phyloP scores from a whole-genome alignment of 1,140 invertebrate genomes.

The Aporrectodea caliginosa region DNA sequence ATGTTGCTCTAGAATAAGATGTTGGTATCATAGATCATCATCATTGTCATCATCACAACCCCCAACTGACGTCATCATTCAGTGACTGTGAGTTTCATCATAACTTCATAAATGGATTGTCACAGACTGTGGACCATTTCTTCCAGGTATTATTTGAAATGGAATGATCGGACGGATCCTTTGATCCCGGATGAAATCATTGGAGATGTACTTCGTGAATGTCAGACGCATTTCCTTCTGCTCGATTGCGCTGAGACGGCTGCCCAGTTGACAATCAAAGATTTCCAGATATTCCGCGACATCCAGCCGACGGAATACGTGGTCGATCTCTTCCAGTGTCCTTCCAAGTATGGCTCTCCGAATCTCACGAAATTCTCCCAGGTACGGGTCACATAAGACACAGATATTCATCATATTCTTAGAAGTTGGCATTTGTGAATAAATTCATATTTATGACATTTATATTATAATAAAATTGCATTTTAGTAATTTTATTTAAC shows the following conservation, averaged over 20 bases:
- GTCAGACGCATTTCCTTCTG: slow-evolving; percentile 86
- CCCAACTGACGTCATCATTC: too few relatives aligned
- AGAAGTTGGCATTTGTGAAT: background rate
- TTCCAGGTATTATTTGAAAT: slow-evolving; percentile 91
- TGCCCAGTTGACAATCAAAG: slow-evolving; percentile 81
- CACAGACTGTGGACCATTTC: too few relatives aligned
- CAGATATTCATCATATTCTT: background rate
- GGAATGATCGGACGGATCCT: slow-evolving; percentile 89
- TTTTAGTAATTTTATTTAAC: background rate
- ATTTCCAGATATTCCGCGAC: slow-evolving; percentile 79
- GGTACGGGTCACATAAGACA: slow-evolving; percentile 48
- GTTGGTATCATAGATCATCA: too few relatives aligned
- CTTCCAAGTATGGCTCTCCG: slow-evolving; percentile 79
- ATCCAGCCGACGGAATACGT: slow-evolving; percentile 98
- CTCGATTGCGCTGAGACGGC: slow-evolving; percentile 94
- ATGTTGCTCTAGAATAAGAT: too few relatives aligned
- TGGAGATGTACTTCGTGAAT: slow-evolving; percentile 85
- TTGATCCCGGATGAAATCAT: slow-evolving; percentile 89
- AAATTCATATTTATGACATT: background rate
- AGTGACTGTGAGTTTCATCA: too few relatives aligned
- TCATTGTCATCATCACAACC: too few relatives aligned
- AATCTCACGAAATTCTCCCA: slow-evolving; percentile 90
- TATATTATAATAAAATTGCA: background rate
- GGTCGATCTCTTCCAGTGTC: slow-evolving; percentile 88
- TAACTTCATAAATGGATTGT: too few relatives aligned